Conservation (phyloP, 2,797 vertebrate species). For the Phoeniculus purpureus region DNA sequence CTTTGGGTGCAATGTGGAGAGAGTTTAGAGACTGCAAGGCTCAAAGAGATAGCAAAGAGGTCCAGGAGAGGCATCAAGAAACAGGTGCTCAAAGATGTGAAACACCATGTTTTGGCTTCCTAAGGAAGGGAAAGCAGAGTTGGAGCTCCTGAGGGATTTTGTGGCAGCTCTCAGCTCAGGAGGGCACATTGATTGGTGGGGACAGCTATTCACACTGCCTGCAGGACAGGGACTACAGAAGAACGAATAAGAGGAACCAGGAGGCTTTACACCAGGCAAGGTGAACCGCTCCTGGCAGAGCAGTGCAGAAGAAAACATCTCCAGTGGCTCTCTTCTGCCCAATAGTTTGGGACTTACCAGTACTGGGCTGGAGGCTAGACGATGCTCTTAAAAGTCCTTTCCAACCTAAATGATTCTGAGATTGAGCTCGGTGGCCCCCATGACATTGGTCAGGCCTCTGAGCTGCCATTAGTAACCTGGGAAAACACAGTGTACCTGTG, state of each 20-base stretch:
- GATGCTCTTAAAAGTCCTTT: neutral
- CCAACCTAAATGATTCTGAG: neutral
- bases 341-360: neutral
- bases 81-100: neutral
- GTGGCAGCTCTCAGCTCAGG: neutral
- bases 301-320: neutral
- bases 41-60: neutral
- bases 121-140: neutral
- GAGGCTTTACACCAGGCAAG: neutral
- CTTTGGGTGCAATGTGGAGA: neutral
- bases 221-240: neutral
- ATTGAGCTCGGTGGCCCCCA: accelerated
- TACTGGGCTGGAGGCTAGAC: neutral
- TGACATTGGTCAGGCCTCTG: neutral
- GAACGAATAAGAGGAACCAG: neutral
- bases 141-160: neutral
- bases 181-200: accelerated
- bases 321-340: neutral
- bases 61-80: neutral
- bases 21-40: neutral
- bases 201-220: neutral
- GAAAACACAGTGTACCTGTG: neutral
- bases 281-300: neutral
- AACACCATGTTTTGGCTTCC: neutral
- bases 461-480: neutral